These are phyloP conservation scores for Sandelia bainsii DNA, from an alignment of 2,797 vertebrate species.

Conservation along the genomic window DNA sequence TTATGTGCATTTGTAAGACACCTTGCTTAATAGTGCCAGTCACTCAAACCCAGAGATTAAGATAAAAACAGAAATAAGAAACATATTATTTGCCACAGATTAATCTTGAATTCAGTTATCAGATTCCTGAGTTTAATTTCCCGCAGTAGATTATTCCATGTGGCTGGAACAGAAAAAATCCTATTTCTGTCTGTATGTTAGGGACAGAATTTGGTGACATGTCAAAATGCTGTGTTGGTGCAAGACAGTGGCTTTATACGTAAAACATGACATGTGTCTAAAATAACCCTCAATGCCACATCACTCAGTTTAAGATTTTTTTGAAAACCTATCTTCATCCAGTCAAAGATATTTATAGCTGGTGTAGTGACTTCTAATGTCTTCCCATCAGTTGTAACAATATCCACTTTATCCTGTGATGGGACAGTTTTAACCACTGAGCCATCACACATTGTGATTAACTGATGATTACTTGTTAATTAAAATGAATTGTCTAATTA, in stretches of 20 bases:
- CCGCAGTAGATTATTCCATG: background rate
- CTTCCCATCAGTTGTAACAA: background rate
- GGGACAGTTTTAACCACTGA: slow-evolving; percentile 24
- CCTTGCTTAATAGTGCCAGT: no score
- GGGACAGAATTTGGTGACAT: background rate
- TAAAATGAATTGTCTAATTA: slow-evolving; percentile 59
- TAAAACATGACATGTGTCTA: background rate
- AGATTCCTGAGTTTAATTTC: background rate
- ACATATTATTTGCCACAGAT: no score
- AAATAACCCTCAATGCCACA: background rate
- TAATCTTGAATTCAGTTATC: no score
- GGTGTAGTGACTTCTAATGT: background rate
- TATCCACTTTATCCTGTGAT: slow-evolving; percentile 3
- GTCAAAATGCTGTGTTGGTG: background rate
- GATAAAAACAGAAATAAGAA: no score
- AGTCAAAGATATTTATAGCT: background rate
- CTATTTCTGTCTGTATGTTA: background rate
- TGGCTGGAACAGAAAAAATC: background rate
- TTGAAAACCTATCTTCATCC: no score
- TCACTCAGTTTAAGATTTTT: background rate
- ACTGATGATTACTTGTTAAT: slow-evolving; percentile 46
- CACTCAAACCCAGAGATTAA: no score
- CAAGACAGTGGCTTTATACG: background rate
- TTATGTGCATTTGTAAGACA: no score
- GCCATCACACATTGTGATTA: slow-evolving; percentile 35